A percentile compares a stretch with the other conserved stretches of the same genome.
Conservation (phyloP, 2,888 invertebrate species). For the Priocnemis perturbator region DNA sequence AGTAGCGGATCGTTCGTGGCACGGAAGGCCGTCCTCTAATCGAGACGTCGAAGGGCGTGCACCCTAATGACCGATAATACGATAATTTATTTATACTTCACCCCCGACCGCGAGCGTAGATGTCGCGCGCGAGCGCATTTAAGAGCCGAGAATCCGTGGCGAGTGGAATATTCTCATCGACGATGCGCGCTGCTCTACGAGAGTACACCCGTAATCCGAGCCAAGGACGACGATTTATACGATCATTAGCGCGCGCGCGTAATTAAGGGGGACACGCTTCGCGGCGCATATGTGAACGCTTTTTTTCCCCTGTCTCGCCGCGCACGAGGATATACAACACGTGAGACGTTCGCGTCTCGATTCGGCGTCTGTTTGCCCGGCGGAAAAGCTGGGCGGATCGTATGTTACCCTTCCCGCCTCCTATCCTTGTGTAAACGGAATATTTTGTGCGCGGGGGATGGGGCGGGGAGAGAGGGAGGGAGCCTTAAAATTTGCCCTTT, state of each 20-base stretch:
- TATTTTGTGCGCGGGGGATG: too few species aligned
- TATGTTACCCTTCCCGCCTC: too few species aligned
- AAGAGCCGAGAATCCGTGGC: too few species aligned
- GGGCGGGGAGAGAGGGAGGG: too few species aligned
- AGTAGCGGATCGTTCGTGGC: slow-evolving; percentile 33
- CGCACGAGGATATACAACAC: background rate
- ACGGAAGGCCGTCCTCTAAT: slow-evolving; percentile 28
- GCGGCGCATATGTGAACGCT: slow-evolving; percentile 38
- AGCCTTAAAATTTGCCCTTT: background rate
- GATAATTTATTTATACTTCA: slow-evolving; percentile 1
- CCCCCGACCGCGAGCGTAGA: too few species aligned
- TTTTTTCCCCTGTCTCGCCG: slow-evolving; percentile 12
- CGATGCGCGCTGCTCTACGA: background rate
- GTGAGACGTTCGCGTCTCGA: slow-evolving; percentile 15
- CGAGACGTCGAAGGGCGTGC: slow-evolving; percentile 18
- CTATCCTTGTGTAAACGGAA: too few species aligned
- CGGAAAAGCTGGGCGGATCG: too few species aligned
- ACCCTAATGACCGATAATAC: slow-evolving; percentile 28
- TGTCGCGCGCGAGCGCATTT: too few species aligned
- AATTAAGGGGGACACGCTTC: slow-evolving; percentile 33
- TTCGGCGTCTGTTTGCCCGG: background rate
- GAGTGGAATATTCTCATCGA: too few species aligned
- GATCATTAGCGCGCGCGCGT: slow-evolving; percentile 16
- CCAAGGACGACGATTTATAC: slow-evolving; percentile 35
- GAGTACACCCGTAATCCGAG: slow-evolving; percentile 11